Evolutionary conservation across 2,113 vertebrate genomes (phyloP), one percentile per base, ranked within the genome.

Genomic region (Micromys minutus): DNA sequence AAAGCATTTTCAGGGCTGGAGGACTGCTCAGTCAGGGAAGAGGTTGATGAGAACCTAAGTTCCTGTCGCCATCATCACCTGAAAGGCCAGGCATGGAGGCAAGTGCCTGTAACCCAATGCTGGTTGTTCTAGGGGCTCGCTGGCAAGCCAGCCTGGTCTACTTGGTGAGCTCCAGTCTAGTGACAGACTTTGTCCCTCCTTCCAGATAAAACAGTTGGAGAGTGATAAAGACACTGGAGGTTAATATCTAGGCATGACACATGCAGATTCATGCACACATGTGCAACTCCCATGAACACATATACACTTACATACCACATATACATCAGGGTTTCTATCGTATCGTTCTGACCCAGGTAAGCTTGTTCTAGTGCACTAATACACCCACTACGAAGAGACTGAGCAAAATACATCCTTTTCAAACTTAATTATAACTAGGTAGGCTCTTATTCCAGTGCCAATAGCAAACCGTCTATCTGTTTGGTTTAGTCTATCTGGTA

Each of bases 381-480:
- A 34, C 47, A 63, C 22, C 45, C 31, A 42, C 83, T 39, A 31
- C 22, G 57, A 75, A 8, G 55, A 57, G 19, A 80, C 8, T 7
- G 57, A 63, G 3, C 45, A 71, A 96, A 83, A 42, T 39, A 84
- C 88, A 24, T 89, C 61, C 7, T 91, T 96, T 34, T 15, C 67
- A 69, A 79, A 87, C 24, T 94, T 87, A 76, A 88, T 50, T 79
- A 42, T 83, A 93, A 67, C 31, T 17, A n/a, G 4, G 69, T 12
- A 19, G 34, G n/a, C 77, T 94, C 84, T 86, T 67, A 74, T 92
- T 90, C 83, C 47, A 83, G 55, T 36, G 81, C 55, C 89, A 95
- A 67, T 17, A 67, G 42, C 17, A 79, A 72, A 77, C 91, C 29
- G 61, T 87, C 89, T 83, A 61, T 87, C 89, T 83, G 13, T 47